Conservation (phyloP, 2,113 vertebrate genomes). For the Silurus glanis region DNA sequence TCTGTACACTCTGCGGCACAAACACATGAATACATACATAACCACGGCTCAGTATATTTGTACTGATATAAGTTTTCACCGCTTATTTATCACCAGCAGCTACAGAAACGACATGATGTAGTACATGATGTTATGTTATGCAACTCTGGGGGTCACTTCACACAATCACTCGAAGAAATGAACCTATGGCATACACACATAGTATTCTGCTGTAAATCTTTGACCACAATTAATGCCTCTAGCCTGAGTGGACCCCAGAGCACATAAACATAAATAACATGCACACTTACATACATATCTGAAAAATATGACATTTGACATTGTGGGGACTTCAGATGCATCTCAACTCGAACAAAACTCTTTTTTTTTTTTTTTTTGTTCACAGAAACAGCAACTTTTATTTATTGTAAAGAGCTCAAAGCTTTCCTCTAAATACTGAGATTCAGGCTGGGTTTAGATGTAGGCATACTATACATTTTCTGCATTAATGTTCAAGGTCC, state of each 20-base stretch:
- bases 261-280: neutral
- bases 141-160: neutral
- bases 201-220: neutral
- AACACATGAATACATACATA: conserved; percentile 10
- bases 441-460: neutral
- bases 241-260: neutral
- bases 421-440: neutral
- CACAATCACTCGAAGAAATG: neutral
- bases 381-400: neutral
- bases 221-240: neutral
- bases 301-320: neutral
- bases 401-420: neutral
- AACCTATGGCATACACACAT: neutral
- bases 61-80: neutral
- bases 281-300: neutral
- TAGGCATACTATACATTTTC: neutral
- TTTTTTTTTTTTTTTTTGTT: neutral
- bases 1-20: neutral
- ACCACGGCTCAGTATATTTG: neutral
- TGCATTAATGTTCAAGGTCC: neutral
- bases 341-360: too few species aligned
- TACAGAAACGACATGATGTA: neutral
- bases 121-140: neutral
- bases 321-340: neutral
- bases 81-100: neutral